Conservation (phyloP, 2,888 invertebrate genomes). For the Augiades crinisus region DNA sequence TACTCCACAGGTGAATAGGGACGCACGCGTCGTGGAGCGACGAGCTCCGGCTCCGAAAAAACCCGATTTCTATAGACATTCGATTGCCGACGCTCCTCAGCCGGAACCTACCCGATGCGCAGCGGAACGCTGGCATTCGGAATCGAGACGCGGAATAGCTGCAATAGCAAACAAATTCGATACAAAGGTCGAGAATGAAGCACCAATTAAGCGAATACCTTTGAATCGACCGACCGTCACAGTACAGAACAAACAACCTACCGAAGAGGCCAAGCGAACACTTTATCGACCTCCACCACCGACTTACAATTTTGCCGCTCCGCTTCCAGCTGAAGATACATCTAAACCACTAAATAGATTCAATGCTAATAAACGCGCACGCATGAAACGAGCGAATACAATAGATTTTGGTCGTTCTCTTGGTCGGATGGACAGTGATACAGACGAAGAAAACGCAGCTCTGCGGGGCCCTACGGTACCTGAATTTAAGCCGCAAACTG, state of each 20-base stretch:
- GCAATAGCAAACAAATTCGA: constrained; percentile 69
- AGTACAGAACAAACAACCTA: constrained; percentile 38
- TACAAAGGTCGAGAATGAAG: constrained; percentile 48
- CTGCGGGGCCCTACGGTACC: constrained; percentile 77
- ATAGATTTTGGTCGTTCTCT: constrained; percentile 91
- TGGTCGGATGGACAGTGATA: constrained; percentile 72
- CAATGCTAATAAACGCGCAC: constrained; percentile 84
- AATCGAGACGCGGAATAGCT: constrained; percentile 61
- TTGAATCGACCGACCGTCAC: constrained; percentile 31
- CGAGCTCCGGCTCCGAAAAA: constrained; percentile 49
- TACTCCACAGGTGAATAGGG: constrained; percentile 44
- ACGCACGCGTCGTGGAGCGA: constrained; percentile 51
- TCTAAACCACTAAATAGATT: constrained; percentile 70
- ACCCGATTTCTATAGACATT: constrained; percentile 66
- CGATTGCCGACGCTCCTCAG: constrained; percentile 53
- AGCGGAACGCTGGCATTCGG: constrained; percentile 51
- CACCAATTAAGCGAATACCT: constrained; percentile 33
- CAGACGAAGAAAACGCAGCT: constrained; percentile 56
- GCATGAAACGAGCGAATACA: constrained; percentile 94
- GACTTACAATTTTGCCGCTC: constrained; percentile 67
- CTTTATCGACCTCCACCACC: constrained; percentile 66
- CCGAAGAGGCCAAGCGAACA: constrained; percentile 49
- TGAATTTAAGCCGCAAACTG: constrained; percentile 89
- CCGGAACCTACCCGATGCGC: constrained; percentile 31
- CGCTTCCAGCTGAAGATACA: constrained; percentile 55